Evolutionary conservation across 2,888 invertebrate genomes (phyloP).

Genomic region (Sarcophaga subvicina): DNA sequence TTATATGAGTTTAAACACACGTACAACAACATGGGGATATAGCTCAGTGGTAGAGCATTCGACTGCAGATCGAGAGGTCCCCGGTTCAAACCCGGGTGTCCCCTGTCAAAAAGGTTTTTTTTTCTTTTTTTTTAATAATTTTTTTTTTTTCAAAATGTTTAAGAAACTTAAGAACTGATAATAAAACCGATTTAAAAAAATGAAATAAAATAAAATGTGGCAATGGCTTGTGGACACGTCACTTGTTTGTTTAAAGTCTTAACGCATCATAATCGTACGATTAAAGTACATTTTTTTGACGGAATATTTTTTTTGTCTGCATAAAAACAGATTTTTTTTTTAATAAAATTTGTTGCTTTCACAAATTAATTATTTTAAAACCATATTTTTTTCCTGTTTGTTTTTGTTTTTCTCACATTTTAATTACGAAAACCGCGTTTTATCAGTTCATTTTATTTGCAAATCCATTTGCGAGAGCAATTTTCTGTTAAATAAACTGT

Average conservation of each 20-base stretch:
- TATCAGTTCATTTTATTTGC: not conserved
- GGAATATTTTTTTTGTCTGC: no score
- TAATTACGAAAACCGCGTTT: not conserved
- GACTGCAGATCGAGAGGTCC: constrained; percentile 80
- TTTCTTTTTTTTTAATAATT: not conserved
- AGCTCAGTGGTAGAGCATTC: constrained; percentile 80
- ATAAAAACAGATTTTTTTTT: no score
- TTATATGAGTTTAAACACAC: not conserved
- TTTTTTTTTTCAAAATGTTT: no score
- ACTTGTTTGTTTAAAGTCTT: no score
- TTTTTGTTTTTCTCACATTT: not conserved
- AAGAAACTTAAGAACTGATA: no score
- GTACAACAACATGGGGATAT: constrained; percentile 73
- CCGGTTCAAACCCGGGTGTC: constrained; percentile 77
- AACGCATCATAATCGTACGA: no score
- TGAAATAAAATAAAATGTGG: no score
- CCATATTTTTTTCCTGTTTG: not conserved
- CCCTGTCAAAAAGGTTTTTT: not conserved
- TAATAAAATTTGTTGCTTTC: no score
- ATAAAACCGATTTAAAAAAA: no score
- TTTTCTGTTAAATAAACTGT: not conserved
- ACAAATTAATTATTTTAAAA: not conserved
- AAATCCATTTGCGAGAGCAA: not conserved
- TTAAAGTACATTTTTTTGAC: no score
- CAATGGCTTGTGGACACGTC: no score